Evolutionary conservation across 2,888 invertebrate genomes (phyloP), one percentile per base, ranked within the genome.

Genomic region (Prionchulus punctatus): DNA sequence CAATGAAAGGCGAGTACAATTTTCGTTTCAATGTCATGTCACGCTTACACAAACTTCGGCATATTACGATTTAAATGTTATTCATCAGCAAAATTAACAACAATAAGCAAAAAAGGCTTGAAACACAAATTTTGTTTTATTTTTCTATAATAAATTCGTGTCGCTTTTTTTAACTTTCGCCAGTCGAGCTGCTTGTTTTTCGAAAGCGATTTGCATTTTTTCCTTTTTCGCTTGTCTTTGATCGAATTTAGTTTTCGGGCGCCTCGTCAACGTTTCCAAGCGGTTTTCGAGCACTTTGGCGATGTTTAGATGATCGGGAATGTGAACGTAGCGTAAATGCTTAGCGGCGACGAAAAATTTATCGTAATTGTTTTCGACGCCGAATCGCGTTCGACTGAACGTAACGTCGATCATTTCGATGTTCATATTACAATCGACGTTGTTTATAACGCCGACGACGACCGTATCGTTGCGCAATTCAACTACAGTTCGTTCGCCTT

Each of bases 231-330:
- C 23, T 12, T 7, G 47, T 4, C 4, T 4, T 21, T 45, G 47
- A 45, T 45, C 47, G 28, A 51, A 51, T 36, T 21, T 18, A 36
- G 28, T 18, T n/a, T 28, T 36, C 7, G 15, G 4, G 28, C 7
- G 4, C 2, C 30, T 50, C 26, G 21, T 23, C 25, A 55, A 28
- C 23, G 27, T 25, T 21, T 42, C 25, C 55, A 56, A 28, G 25
- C 43, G 54, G 2, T 28, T 25, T 28, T 56, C 43, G 30, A 47
- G 47, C 30, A 52, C 31, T 42, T 23, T 15, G 43, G 61, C 60
- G 55, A 70, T 67, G 53, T 70, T 61, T 2, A 71, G 59, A 54
- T 68, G 63, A 56, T 70, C 69, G n/a, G 70, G 70, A 28, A 70
- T 66, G 47, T 69, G 67, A 1, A 71, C 70, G 64, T 64, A 70